Evolutionary conservation across 2,888 invertebrate genomes (phyloP).

Genomic region (Hofmannophila pseudospretella): DNA sequence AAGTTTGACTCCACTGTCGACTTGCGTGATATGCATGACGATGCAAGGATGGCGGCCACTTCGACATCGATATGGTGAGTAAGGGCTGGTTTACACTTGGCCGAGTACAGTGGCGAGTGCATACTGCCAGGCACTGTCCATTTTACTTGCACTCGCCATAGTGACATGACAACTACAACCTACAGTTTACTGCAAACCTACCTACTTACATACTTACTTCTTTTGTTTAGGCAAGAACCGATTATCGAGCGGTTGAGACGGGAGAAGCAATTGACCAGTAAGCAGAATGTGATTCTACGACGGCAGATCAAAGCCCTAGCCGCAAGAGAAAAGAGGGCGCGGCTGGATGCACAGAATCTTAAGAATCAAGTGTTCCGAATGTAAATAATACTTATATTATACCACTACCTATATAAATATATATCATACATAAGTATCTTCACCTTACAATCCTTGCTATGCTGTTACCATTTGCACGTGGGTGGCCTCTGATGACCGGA

Average conservation of each 20-base stretch:
- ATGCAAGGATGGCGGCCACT: conserved; percentile 46
- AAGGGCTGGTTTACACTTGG: too few relatives aligned
- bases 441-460: too few relatives aligned
- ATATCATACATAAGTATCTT: too few relatives aligned
- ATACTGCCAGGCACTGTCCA: too few relatives aligned
- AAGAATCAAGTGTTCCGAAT: conserved; percentile 68
- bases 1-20: conserved; percentile 59
- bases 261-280: conserved; percentile 60
- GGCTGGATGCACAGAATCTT: conserved; percentile 67
- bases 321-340: conserved; percentile 57
- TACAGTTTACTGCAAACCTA: too few relatives aligned
- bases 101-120: too few relatives aligned
- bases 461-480: too few relatives aligned
- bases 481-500: too few relatives aligned
- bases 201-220: too few relatives aligned
- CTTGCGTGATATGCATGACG: conserved; percentile 50
- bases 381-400: conserved; percentile 39
- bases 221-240: conserved; percentile 63
- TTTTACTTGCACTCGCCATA: too few relatives aligned
- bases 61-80: conserved; percentile 61
- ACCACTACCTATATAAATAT: too few relatives aligned
- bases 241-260: conserved; percentile 62
- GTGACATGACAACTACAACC: too few relatives aligned
- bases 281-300: conserved; percentile 63
- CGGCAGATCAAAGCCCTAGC: conserved; percentile 66